Percentiles rank a stretch among this genome's conserved stretches.
These are phyloP conservation scores for Anolis sagrei DNA, from an alignment of 2,113 vertebrate genomes.

Conservation along the genomic window DNA sequence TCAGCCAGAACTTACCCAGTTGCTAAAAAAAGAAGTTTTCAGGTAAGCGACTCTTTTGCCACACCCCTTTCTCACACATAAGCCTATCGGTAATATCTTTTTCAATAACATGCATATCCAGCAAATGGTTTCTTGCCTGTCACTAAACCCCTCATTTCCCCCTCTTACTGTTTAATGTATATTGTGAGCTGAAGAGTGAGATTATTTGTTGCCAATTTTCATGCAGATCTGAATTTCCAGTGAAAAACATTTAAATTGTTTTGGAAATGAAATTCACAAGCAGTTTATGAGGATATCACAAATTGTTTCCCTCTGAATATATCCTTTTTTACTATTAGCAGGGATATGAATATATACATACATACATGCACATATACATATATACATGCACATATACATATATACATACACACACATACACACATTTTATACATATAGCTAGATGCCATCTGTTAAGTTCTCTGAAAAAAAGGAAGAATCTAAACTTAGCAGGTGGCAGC, in stretches of 20 bases:
- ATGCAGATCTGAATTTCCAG: neutral
- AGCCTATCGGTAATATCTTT: neutral
- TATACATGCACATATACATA: no score
- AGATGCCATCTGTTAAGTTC: neutral
- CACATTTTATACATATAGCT: neutral
- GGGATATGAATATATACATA: no score
- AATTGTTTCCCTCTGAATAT: neutral
- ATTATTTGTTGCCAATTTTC: slow-evolving; percentile 3
- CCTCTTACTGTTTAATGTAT: neutral
- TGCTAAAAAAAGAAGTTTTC: neutral
- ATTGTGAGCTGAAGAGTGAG: neutral
- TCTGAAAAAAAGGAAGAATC: neutral
- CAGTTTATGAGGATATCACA: neutral
- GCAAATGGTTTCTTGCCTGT: neutral
- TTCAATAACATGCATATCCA: neutral
- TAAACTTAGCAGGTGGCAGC: neutral
- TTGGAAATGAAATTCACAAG: neutral
- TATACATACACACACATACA: no score
- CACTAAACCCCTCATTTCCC: neutral
- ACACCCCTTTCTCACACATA: no score
- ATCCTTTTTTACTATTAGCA: neutral
- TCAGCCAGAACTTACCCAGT: neutral
- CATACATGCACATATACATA: no score
- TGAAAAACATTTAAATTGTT: neutral
- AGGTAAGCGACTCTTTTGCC: no score